Evolutionary conservation across 53 echinoderm and acorn worm species (phyloP), one percentile per base, ranked within the genome.

Genomic region (Stichopus horrens): DNA sequence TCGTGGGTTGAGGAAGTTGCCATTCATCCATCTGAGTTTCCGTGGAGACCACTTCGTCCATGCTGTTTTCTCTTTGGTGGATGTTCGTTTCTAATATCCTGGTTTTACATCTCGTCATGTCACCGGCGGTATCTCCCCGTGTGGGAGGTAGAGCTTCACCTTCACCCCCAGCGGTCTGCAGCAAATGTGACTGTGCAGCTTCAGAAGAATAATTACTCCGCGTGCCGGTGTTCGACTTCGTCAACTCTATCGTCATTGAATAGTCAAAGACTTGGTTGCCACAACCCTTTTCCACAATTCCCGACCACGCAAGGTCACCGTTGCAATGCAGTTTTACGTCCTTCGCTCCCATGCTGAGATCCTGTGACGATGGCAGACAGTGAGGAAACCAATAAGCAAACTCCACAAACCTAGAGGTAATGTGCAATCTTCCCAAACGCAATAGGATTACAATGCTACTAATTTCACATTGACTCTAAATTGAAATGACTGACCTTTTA

Each of bases 211-310:
- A 8, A 57, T 67, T 55, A 68, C n/a, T 52, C 66, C n/a, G 19
- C 11, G 22, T 54, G 9, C 52, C 54, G 5, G 52, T 57, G n/a
- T 23, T 65, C 55, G 58, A 10, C 21, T 76, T 79, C 67, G 89
- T 58, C 52, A 95, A 18, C 6, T 79, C 60, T 7, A 96, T 91
- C 14, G 88, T 71, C 9, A 88, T 91, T 52, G 92, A 95, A 89
- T 97, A 97, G 81, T 97, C 95, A 89, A 97, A 97, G 37, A 97
- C 97, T 82, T 97, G 97, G 84, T 97, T 97, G 5, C 95, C 97
- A 37, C 97, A 97, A 5, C 97, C 97, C 89, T 95, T 97, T 77
- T 97, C 97, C 16, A 97, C 54, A n/a, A 75, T 88, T 51, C 97
- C 97, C 55, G 90, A 91, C 97, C 97, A 97, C 6, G 94, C 57